phyloP scores from a whole-genome alignment of 1,140 invertebrate genomes.

The Hylaeus anthracinus region DNA sequence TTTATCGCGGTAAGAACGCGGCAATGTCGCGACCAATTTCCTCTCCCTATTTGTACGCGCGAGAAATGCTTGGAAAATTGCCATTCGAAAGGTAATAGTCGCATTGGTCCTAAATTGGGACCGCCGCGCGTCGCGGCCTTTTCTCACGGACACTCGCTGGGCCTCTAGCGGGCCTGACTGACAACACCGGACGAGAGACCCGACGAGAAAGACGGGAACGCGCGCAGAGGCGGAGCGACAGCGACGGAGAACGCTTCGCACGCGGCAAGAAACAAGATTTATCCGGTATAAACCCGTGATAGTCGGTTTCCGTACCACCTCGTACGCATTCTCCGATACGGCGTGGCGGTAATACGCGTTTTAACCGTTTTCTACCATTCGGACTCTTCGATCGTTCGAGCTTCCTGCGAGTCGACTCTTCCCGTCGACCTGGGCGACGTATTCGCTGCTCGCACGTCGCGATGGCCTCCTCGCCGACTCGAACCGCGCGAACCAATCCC shows the following conservation, averaged over 20 bases:
- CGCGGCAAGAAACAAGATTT: slow-evolving; percentile 72
- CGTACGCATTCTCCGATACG: slow-evolving; percentile 62
- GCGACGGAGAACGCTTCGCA: slow-evolving; percentile 43
- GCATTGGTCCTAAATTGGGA: no score
- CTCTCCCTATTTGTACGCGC: no score
- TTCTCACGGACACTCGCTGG: background rate
- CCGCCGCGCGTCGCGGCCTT: background rate
- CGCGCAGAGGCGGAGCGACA: background rate
- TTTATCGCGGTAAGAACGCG: no score
- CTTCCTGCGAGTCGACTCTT: slow-evolving; percentile 9
- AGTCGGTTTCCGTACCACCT: slow-evolving; percentile 71
- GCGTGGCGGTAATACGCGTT: slow-evolving; percentile 16
- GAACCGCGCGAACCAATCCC: no score
- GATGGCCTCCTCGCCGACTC: background rate
- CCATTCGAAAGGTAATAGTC: no score
- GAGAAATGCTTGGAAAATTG: no score
- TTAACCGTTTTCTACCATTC: slow-evolving; percentile 36
- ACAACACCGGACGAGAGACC: slow-evolving; percentile 28
- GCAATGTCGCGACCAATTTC: no score
- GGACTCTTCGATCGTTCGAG: background rate
- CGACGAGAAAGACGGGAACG: slow-evolving; percentile 12
- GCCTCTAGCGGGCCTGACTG: slow-evolving; percentile 25
- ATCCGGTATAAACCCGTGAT: slow-evolving; percentile 74
- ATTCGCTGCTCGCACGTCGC: background rate
- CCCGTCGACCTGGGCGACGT: slow-evolving; percentile 1